Evolutionary conservation across 37 sponge, comb jelly and placozoan genomes (phyloP), one percentile per base, ranked within the genome.

Genomic region (Hormiphora californensis): DNA sequence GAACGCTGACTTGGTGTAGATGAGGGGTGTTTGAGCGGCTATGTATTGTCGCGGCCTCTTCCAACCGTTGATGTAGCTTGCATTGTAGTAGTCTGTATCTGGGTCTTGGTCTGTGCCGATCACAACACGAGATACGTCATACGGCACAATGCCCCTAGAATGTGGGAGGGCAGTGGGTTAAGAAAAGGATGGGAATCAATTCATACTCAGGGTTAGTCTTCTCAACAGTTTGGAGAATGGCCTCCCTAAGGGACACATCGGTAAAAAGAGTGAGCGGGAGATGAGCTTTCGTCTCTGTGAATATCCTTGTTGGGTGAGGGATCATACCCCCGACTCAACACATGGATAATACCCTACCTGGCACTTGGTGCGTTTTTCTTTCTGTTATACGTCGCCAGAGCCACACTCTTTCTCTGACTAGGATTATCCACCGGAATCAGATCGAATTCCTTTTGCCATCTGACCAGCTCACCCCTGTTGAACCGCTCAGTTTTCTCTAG

Each of bases 21-120:
- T n/a, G 25, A 73, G 44, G 4, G 81, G 81, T 11, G 81, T 73
- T 36, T 73, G 81, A 40, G 81, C 81, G 28, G 43, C 81, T 36
- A 73, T 73, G 81, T 73, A 73, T 46, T 36, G 28, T 7, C 81
- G 35, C 9, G 81, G 81, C 22, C 81, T 46, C 32, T 33, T 33
- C 81, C 81, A 73, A 11, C 81, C 81, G 81, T 73, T 73, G 7
- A 73, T 15, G 46, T 73, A 73, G 81, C 81, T 73, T 1, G 81
- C 81, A 30, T 73, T 73, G 81, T 73, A 73, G 46, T 73, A 73
- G 25, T 73, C 81, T 0, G 35, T 40, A 22, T 36, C 39, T 22
- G 22, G 46, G 21, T 41, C 25, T 33, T 41, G 46, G 46, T 40
- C 81, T 11, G 12, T 73, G 44, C 46, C 46, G 22, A 73, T 21